Percentiles rank a stretch among this genome's conserved stretches.
Conservation (phyloP, 2,797 vertebrate genomes). For the Lycodopsis pacificus region DNA sequence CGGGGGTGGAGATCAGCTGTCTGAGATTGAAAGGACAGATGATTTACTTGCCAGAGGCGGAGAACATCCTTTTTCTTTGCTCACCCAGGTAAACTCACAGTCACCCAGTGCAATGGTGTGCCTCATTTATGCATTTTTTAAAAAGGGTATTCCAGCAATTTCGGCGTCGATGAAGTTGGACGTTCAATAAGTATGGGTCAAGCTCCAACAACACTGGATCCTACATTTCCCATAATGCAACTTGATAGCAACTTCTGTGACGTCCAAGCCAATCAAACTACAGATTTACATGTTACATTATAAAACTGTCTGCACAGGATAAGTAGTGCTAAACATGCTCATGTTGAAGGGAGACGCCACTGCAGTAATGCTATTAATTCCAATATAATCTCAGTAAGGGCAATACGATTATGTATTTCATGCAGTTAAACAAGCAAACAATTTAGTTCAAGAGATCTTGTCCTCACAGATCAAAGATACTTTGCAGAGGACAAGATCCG, state of each 20-base stretch:
- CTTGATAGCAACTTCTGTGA: too few relatives aligned
- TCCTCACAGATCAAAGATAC: conserved; percentile 39
- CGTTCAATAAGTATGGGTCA: background rate
- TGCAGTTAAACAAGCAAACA: background rate
- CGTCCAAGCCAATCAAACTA: background rate
- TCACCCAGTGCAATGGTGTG: background rate
- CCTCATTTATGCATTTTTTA: too few relatives aligned
- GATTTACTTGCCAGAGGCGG: conserved; percentile 98
- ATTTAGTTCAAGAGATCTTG: conserved; percentile 32
- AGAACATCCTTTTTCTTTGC: conserved; percentile 98
- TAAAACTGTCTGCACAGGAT: background rate
- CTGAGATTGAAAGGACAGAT: conserved; percentile 98
- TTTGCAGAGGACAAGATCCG: conserved; percentile 25
- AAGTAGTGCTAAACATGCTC: background rate
- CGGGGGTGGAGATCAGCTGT: conserved; percentile 97
- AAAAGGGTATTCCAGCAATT: background rate
- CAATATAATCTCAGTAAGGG: background rate
- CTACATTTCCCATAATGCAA: too few relatives aligned
- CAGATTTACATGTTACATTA: background rate
- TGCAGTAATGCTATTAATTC: background rate
- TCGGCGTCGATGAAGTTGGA: background rate
- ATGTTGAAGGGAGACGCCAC: background rate
- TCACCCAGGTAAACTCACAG: conserved; percentile 91
- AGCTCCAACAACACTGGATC: background rate
- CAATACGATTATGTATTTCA: background rate